Percentiles rank a stretch among this genome's conserved stretches.
Evolutionary conservation across 2,113 vertebrate species (phyloP).

Genomic region (Misgurnus anguillicaudatus): DNA sequence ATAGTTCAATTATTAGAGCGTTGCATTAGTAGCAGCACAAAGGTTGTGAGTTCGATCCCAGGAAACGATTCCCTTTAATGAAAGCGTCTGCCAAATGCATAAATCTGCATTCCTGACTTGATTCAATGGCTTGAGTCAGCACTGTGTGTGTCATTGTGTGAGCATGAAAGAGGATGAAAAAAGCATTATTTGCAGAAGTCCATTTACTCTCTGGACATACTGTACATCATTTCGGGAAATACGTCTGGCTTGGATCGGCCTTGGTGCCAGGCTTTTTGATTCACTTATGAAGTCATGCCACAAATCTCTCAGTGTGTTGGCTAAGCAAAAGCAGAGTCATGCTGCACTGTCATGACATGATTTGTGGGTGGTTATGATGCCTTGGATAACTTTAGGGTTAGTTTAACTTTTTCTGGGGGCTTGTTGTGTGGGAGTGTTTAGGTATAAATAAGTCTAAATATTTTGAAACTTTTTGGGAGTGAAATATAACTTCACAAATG

Average conservation of each 20-base stretch:
- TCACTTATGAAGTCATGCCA: not conserved
- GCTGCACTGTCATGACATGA: constrained; percentile 15
- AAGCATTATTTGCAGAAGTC: not conserved
- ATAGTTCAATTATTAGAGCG: too few species aligned
- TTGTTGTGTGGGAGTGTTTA: not conserved
- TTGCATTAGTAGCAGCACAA: too few species aligned
- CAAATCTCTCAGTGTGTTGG: constrained; percentile 22
- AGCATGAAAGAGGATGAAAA: not conserved
- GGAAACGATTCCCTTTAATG: too few species aligned
- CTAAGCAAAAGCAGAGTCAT: constrained; percentile 11
- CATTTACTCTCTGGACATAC: not conserved
- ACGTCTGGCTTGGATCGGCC: not conserved
- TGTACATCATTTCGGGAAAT: not conserved
- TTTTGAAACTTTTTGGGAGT: not conserved
- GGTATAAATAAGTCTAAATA: not conserved
- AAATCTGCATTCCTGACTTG: not conserved
- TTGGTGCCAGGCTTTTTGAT: not conserved
- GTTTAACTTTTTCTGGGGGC: constrained; percentile 7
- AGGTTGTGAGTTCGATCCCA: too few species aligned
- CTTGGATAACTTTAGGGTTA: constrained; percentile 8
- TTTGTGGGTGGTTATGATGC: constrained; percentile 16
- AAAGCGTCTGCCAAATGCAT: too few species aligned
- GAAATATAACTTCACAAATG: too few species aligned
- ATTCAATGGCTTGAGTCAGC: not conserved
- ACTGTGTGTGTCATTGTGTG: not conserved